phyloP scores from a whole-genome alignment of 1,140 invertebrate species.

The Ceratitis capitata region DNA sequence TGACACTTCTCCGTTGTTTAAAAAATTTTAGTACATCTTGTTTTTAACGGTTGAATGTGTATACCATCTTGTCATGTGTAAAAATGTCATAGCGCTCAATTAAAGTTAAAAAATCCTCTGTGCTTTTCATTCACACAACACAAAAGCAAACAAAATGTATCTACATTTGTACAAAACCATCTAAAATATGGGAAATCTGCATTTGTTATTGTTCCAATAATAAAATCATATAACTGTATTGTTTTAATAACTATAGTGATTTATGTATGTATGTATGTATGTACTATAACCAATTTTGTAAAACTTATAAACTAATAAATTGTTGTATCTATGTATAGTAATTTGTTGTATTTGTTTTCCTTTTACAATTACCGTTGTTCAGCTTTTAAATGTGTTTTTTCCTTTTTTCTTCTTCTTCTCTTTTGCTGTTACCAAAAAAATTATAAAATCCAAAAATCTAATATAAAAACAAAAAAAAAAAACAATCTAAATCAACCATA shows the following conservation, averaged over 20 bases:
- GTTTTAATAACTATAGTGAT: not conserved
- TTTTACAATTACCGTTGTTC: conserved; percentile 20
- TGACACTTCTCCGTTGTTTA: not conserved
- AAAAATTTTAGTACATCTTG: not conserved
- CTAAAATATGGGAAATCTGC: no score
- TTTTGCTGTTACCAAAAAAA: conserved; percentile 36
- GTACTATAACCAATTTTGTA: not conserved
- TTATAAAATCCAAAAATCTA: not conserved
- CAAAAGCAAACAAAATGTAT: not conserved
- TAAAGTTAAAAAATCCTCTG: no score
- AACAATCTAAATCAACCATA: not conserved
- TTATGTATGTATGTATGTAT: not conserved
- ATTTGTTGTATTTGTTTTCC: conserved; percentile 24
- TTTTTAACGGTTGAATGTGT: not conserved
- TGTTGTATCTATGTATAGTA: not conserved
- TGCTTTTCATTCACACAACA: not conserved
- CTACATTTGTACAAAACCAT: not conserved
- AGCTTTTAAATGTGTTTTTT: conserved; percentile 13
- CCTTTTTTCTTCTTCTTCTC: conserved; percentile 29
- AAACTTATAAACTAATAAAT: not conserved
- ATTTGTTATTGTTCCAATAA: not conserved
- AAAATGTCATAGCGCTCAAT: not conserved
- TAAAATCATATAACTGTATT: not conserved
- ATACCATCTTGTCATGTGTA: not conserved
- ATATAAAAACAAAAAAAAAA: not conserved